phyloP scores from a whole-genome alignment of 2,888 invertebrate genomes.

The Conus canariensis region DNA sequence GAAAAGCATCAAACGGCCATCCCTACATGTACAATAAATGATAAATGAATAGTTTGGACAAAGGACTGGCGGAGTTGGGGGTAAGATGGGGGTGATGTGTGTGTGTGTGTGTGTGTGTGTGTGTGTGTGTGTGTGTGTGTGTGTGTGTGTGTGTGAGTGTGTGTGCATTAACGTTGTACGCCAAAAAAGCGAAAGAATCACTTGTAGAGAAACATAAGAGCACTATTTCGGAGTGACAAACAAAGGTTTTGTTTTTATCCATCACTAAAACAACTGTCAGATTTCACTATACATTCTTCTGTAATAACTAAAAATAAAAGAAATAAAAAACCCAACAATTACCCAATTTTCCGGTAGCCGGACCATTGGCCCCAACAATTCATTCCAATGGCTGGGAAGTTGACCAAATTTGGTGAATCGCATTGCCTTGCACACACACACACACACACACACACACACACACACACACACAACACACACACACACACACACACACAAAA shows the following conservation, averaged over 20 bases:
- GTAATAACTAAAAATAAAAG: too few species aligned
- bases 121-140: not conserved
- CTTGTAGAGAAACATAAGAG: not conserved
- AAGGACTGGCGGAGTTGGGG: not conserved
- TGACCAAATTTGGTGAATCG: not conserved
- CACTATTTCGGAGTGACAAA: not conserved
- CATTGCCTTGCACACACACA: not conserved
- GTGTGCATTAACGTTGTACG: not conserved
- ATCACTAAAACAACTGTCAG: not conserved
- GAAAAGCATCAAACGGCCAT: not conserved
- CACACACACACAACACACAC: not conserved
- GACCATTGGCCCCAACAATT: too few species aligned
- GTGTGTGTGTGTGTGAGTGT: constrained; percentile 12
- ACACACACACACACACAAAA: too few species aligned
- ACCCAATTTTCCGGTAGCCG: too few species aligned
- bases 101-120: not conserved
- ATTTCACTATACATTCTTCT: not conserved
- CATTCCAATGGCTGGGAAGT: too few species aligned
- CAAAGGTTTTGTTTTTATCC: not conserved
- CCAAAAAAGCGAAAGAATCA: not conserved
- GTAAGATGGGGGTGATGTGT: not conserved
- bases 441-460: not conserved
- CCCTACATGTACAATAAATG: not conserved
- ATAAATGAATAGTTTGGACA: too few species aligned
- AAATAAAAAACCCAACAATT: too few species aligned